These are phyloP conservation scores for Deroplatys truncata DNA, from an alignment of 2,888 invertebrate genomes.

Conservation along the genomic window DNA sequence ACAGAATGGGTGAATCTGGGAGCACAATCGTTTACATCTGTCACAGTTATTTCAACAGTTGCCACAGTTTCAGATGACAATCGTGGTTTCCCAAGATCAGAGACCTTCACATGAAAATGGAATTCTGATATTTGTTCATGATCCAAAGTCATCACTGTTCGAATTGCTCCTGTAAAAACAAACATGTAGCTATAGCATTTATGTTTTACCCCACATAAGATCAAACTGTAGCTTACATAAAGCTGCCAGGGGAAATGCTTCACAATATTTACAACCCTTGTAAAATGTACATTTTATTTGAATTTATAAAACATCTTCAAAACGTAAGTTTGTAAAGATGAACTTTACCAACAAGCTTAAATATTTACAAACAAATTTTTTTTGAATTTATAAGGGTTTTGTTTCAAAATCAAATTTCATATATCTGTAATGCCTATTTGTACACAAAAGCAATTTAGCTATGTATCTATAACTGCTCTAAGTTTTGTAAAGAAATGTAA, in stretches of 20 bases:
- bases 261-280: no score
- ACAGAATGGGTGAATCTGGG: constrained; percentile 67
- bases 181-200: background rate
- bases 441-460: no score
- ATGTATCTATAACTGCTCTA: no score
- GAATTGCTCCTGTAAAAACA: constrained; percentile 65
- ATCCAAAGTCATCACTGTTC: constrained; percentile 71
- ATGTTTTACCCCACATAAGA: no score
- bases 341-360: no score
- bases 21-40: constrained; percentile 87
- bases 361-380: no score
- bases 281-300: background rate
- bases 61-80: constrained; percentile 76
- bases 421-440: no score
- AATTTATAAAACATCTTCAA: no score
- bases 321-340: no score
- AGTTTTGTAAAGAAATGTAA: no score
- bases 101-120: constrained; percentile 78
- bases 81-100: constrained; percentile 79
- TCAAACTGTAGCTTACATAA: background rate
- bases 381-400: no score
- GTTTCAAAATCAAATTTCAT: no score
- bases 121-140: constrained; percentile 68
- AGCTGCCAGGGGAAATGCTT: background rate
- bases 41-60: constrained; percentile 69